Conservation (phyloP, 2,888 invertebrate species). For the Sarcophaga subvicina region DNA sequence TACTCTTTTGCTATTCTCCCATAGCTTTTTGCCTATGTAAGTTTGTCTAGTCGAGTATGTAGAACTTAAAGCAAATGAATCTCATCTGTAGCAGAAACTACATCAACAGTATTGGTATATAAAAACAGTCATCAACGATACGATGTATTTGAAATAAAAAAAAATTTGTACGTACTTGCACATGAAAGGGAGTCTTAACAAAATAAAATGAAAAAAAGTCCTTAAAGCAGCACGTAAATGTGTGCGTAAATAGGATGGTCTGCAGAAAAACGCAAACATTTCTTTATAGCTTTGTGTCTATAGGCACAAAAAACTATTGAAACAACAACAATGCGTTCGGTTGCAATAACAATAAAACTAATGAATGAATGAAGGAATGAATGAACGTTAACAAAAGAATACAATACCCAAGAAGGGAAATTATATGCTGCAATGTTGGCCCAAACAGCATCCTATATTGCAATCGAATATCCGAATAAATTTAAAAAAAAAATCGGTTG, state of each 20-base stretch:
- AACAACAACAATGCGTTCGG: not conserved
- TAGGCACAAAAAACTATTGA: not conserved
- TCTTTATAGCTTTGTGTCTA: not conserved
- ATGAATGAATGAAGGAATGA: not conserved
- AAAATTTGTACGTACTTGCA: not conserved
- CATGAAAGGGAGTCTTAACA: not conserved
- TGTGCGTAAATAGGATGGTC: not conserved
- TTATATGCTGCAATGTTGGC: no score
- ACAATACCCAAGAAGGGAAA: no score
- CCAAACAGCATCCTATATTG: no score
- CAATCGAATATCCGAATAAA: no score
- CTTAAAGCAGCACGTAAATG: not conserved
- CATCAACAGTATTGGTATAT: slow-evolving; percentile 1
- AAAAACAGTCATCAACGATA: not conserved
- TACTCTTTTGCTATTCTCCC: slow-evolving; percentile 18
- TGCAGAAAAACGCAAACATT: not conserved
- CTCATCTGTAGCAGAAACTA: slow-evolving; percentile 41
- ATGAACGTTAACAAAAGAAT: not conserved
- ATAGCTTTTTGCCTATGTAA: slow-evolving; percentile 1
- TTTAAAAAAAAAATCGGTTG: no score
- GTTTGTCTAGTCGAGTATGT: not conserved
- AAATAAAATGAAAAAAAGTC: no score
- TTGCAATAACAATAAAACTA: slow-evolving; percentile 19
- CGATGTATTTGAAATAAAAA: not conserved
- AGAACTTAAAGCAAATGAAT: not conserved